A percentile compares a stretch with the other conserved stretches of the same genome.
Evolutionary conservation across 1,140 invertebrate genomes (phyloP).

Genomic region (Phortica variegata): DNA sequence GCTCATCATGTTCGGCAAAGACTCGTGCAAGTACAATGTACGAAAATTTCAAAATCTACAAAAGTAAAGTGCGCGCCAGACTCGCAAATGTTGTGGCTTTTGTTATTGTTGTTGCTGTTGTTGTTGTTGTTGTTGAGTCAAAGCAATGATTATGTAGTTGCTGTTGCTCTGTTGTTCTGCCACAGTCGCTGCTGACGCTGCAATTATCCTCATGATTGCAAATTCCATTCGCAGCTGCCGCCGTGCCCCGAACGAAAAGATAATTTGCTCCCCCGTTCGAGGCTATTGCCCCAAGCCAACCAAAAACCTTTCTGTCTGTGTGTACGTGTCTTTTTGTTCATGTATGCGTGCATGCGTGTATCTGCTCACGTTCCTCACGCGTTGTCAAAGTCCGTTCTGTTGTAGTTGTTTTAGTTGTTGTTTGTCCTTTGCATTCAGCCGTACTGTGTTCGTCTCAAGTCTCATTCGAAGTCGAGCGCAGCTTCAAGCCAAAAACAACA

Average conservation of each 20-base stretch:
- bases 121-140: background rate
- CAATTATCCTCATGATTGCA: constrained; percentile 39
- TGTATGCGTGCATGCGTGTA: background rate
- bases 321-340: background rate
- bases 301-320: background rate
- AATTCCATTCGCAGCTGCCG: constrained; percentile 32
- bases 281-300: constrained; percentile 6
- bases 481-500: too few relatives aligned
- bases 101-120: background rate
- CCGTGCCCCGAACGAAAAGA: constrained; percentile 2
- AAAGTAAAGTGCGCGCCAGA: too few relatives aligned
- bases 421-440: too few relatives aligned
- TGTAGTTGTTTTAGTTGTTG: too few relatives aligned
- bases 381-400: too few relatives aligned
- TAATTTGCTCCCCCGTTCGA: constrained; percentile 2
- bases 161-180: too few relatives aligned
- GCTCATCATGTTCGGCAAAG: too few relatives aligned
- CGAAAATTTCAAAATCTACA: too few relatives aligned
- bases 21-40: too few relatives aligned
- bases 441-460: too few relatives aligned
- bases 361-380: background rate
- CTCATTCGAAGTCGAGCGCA: too few relatives aligned
- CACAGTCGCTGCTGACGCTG: constrained; percentile 23
- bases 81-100: background rate
- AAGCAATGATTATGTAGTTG: background rate